These are phyloP conservation scores for Pycnomerus fuliginosus DNA, from an alignment of 2,888 invertebrate genomes.

Conservation along the genomic window DNA sequence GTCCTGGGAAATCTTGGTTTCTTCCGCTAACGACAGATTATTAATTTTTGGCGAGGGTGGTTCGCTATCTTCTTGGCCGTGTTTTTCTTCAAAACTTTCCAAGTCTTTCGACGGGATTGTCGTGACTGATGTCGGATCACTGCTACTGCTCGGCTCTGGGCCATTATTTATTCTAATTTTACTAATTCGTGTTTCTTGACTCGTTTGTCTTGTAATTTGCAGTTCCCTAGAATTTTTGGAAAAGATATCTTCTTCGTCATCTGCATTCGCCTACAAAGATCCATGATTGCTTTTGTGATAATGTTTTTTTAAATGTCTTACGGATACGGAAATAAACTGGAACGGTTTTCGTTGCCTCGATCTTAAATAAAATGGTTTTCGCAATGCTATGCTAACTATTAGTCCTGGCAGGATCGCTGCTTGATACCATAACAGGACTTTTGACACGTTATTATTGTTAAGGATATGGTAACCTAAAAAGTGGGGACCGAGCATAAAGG, in stretches of 20 bases:
- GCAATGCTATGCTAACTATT: constrained; percentile 56
- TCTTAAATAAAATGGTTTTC: constrained; percentile 57
- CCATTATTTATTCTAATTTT: constrained; percentile 20
- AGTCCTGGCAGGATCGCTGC: constrained; percentile 61
- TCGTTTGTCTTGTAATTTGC: constrained; percentile 40
- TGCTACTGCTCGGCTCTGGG: not conserved
- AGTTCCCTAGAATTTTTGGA: constrained; percentile 48
- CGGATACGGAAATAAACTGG: constrained; percentile 40
- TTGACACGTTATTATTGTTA: constrained; percentile 46
- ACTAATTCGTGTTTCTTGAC: constrained; percentile 25
- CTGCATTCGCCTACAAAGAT: constrained; percentile 36
- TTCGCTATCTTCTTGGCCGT: constrained; percentile 32
- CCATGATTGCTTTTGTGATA: not conserved
- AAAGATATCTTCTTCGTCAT: constrained; percentile 60
- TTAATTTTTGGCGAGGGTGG: constrained; percentile 30
- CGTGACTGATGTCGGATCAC: not conserved
- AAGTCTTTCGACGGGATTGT: constrained; percentile 26
- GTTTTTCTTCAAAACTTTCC: constrained; percentile 39
- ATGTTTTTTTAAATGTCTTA: not conserved
- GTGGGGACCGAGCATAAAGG: constrained; percentile 58
- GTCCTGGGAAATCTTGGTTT: constrained; percentile 30
- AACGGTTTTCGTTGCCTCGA: constrained; percentile 36
- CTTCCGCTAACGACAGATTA: constrained; percentile 28
- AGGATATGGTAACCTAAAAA: constrained; percentile 56
- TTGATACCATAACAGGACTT: constrained; percentile 60